Conservation (phyloP, 2,113 vertebrate species). For the Prionailurus bengalensis region DNA sequence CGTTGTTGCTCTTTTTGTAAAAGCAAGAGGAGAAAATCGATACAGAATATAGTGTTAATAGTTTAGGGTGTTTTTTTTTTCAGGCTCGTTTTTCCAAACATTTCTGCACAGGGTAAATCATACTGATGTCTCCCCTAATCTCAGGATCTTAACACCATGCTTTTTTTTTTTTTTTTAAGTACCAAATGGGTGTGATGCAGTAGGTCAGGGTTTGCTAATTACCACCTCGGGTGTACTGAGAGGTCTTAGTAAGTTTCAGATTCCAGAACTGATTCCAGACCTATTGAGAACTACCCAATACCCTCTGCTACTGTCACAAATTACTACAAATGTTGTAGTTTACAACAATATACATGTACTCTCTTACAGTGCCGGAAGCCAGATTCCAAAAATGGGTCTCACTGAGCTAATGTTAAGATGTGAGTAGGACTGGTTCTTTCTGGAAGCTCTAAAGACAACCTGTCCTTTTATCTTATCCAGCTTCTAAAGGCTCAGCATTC, state of each 20-base stretch:
- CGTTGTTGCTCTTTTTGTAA: background rate
- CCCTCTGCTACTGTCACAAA: background rate
- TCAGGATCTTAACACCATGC: background rate
- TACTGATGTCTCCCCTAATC: background rate
- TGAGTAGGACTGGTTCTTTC: background rate
- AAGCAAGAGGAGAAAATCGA: slow-evolving; percentile 37
- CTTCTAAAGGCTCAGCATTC: background rate
- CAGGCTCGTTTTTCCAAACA: background rate
- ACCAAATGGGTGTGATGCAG: background rate
- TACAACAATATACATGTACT: background rate
- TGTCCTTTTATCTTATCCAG: background rate
- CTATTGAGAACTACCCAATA: background rate
- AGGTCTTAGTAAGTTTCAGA: background rate
- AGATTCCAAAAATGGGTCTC: background rate
- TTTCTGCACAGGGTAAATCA: background rate
- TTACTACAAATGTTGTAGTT: background rate
- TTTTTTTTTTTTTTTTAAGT: background rate
- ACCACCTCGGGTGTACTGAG: background rate
- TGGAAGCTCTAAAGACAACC: background rate
- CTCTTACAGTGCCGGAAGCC: background rate
- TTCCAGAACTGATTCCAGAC: background rate
- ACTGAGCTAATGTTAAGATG: background rate
- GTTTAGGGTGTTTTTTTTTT: background rate
- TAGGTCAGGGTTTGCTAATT: background rate
- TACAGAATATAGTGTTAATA: background rate